These are phyloP conservation scores for Crotalus helleri DNA, from an alignment of 2,113 vertebrate species.

Conservation along the genomic window DNA sequence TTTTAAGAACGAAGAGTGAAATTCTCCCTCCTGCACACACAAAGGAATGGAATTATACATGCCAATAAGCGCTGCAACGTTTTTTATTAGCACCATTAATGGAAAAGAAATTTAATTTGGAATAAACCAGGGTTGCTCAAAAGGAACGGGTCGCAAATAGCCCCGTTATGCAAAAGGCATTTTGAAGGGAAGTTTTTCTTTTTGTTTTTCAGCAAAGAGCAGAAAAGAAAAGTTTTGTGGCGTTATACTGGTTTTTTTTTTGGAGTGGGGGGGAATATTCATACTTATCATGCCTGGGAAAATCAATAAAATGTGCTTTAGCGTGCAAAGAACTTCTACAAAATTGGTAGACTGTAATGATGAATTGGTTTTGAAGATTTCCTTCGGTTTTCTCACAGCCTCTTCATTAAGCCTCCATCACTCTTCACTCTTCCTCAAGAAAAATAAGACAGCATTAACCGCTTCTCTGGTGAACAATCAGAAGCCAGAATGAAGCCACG, in stretches of 20 bases:
- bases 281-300: conserved; percentile 38
- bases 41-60: conserved; percentile 36
- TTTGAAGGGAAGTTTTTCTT: neutral
- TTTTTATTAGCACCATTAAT: conserved; percentile 12
- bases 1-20: conserved; percentile 21
- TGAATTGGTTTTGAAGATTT: neutral
- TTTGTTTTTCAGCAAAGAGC: neutral
- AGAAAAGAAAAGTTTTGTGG: neutral
- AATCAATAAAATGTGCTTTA: conserved; percentile 37
- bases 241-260: conserved; percentile 38
- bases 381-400: neutral
- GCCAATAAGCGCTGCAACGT: conserved; percentile 28
- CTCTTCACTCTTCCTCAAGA: neutral
- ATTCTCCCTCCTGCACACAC: conserved; percentile 23
- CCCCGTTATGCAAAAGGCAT: conserved; percentile 23
- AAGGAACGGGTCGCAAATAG: conserved; percentile 10
- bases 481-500: neutral
- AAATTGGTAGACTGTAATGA: neutral
- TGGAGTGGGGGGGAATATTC: too few relatives aligned
- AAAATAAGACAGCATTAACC: neutral
- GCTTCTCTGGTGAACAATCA: neutral
- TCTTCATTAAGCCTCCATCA: neutral
- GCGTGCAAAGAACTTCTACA: neutral
- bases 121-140: conserved; percentile 23
- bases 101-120: neutral